Base-by-base conservation (phyloP, 1,140 invertebrate species). In the Aleiodes sp. region DNA sequence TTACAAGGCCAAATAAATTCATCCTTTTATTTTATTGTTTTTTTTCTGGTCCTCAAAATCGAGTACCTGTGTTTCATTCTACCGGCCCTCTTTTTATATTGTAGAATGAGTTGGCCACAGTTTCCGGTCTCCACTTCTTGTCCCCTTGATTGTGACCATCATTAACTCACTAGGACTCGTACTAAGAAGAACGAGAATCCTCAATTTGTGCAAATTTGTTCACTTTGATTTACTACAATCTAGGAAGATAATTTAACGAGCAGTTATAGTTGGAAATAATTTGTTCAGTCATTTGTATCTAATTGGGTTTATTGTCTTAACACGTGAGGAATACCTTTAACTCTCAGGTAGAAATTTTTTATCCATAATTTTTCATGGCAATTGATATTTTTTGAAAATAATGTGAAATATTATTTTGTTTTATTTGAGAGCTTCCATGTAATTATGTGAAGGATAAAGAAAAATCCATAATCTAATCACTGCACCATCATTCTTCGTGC, bases 51-150 rank as follows among this genome's bases (percentile, higher is more conserved):
- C 31, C 7, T 52, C 8, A 31, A 14, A 46, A 65, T n/a, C n/a
- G n/a, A 46, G 33, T 26, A 68, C 4, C 29, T 63, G n/a, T 35
- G 12, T 56, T 64, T 24, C 57, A 33, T 63, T 39, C 56, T 6
- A 8, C 16, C 12, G 7, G 46, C 28, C 57, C 24, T 29, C 24
- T 70, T 60, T 70, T 70, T 70, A 41, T 66, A 26, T 35, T 66
- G 26, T 61, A n/a, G 24, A 57, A 70, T 70, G 64, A 70, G 60
- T 63, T 64, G 68, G 41, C 33, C 52, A n/a, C 39, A 64, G 69
- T 70, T 70, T 70, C 69, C 69, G 69, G 69, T 66, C 31, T 41
- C 16, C 41, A 28, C 14, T 60, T 70, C 37, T 70, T 70, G 57
- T 62, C 56, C 24, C 29, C 35, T 41, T 52, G 39, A 39, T 39